Conservation (phyloP, 2,113 vertebrate genomes). For the Ceyx margarethae region DNA sequence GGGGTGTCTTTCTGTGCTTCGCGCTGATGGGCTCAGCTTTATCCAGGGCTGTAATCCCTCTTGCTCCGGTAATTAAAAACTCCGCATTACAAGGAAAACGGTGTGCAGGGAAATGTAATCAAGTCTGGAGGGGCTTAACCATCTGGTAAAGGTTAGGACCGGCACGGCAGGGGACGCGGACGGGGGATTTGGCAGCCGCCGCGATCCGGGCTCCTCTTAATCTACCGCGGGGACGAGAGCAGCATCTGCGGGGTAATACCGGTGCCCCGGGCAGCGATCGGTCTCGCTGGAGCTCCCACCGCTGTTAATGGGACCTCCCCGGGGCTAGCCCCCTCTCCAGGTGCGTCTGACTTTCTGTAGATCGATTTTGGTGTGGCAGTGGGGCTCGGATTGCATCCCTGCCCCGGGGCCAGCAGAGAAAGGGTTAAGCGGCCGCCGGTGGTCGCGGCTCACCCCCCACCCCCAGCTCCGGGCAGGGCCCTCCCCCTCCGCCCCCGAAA, state of each 20-base stretch:
- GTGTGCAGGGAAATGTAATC: constrained; percentile 87
- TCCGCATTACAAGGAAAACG: constrained; percentile 84
- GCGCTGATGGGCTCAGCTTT: constrained; percentile 78
- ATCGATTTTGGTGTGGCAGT: not conserved
- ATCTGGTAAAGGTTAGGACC: constrained; percentile 93
- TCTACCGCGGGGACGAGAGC: constrained; percentile 28
- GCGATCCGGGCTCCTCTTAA: constrained; percentile 58
- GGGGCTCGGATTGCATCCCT: not conserved
- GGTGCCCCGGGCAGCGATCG: not conserved
- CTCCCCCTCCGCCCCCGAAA: constrained; percentile 61
- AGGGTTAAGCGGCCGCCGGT: constrained; percentile 79
- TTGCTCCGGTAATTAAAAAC: constrained; percentile 91
- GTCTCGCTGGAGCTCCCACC: not conserved
- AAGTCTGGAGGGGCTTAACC: constrained; percentile 92
- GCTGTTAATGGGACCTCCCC: not conserved
- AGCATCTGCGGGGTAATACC: constrained; percentile 28
- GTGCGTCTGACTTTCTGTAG: not conserved
- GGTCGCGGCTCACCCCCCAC: constrained; percentile 54
- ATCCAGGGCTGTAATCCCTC: constrained; percentile 87
- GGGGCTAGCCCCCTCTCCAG: not conserved
- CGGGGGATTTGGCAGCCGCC: constrained; percentile 73
- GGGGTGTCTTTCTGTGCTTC: constrained; percentile 41
- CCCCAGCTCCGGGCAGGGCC: constrained; percentile 48
- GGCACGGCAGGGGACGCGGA: constrained; percentile 81
- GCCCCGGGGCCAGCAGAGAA: not conserved